Conservation (phyloP, 2,888 invertebrate species). For the Dryocosmus kuriphilus region DNA sequence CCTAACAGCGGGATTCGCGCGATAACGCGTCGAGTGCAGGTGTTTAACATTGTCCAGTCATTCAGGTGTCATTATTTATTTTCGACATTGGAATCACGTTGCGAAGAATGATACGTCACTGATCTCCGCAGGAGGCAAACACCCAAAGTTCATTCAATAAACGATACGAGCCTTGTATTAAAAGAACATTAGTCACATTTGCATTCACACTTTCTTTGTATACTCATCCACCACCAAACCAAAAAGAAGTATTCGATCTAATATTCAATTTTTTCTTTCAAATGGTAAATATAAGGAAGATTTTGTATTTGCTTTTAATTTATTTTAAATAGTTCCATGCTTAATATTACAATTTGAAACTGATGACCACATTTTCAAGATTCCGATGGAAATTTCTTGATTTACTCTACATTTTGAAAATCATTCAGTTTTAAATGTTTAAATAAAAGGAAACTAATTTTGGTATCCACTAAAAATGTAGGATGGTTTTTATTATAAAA, state of each 20-base stretch:
- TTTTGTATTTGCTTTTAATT: too few species aligned
- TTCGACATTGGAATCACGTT: conserved; percentile 48
- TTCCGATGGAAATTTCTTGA: too few species aligned
- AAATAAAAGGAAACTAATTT: too few species aligned
- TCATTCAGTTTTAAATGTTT: too few species aligned
- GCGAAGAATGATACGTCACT: conserved; percentile 53
- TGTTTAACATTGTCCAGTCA: conserved; percentile 74
- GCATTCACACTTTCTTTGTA: conserved; percentile 25
- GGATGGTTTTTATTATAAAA: too few species aligned
- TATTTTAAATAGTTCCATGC: too few species aligned
- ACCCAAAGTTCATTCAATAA: conserved; percentile 38
- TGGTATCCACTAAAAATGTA: too few species aligned
- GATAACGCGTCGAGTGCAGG: conserved; percentile 75
- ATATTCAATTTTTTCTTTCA: not conserved
- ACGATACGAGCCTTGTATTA: conserved; percentile 17
- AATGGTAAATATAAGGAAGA: too few species aligned
- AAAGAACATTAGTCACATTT: conserved; percentile 41
- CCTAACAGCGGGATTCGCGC: conserved; percentile 71
- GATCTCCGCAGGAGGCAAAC: conserved; percentile 46
- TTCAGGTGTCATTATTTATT: conserved; percentile 75
- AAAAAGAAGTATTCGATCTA: not conserved
- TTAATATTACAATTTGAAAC: too few species aligned
- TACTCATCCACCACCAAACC: not conserved
- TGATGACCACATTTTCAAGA: too few species aligned
- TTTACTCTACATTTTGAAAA: too few species aligned